phyloP scores from a whole-genome alignment of 1,140 invertebrate species.

The Drosophila miranda region DNA sequence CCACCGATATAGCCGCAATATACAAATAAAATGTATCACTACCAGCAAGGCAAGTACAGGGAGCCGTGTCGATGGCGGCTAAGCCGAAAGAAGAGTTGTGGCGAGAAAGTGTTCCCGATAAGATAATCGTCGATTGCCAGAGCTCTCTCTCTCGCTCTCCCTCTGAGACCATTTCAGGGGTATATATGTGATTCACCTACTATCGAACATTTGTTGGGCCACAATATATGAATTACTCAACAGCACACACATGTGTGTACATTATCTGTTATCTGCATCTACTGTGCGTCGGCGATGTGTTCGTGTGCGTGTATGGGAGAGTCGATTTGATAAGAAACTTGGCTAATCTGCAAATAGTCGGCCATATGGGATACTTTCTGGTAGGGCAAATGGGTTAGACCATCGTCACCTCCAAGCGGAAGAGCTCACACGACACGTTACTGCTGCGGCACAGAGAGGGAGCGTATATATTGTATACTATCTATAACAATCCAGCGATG shows the following conservation, averaged over 20 bases:
- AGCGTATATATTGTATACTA: constrained; percentile 5
- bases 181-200: constrained; percentile 29
- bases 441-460: constrained; percentile 3
- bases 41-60: constrained; percentile 45
- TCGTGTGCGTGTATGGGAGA: not conserved
- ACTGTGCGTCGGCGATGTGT: too few species aligned
- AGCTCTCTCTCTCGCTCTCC: not conserved
- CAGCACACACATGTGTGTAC: not conserved
- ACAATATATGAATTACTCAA: constrained; percentile 15
- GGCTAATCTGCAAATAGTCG: constrained; percentile 28
- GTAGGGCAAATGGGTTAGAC: constrained; percentile 2
- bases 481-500: constrained; percentile 34
- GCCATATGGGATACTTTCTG: constrained; percentile 24
- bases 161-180: constrained; percentile 10
- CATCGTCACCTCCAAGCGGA: constrained; percentile 21
- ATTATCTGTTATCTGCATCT: constrained; percentile 26
- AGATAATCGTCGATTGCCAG: constrained; percentile 21
- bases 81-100: constrained; percentile 5
- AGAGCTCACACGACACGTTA: constrained; percentile 4
- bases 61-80: not conserved
- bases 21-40: constrained; percentile 46
- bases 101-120: constrained; percentile 9
- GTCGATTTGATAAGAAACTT: constrained; percentile 16
- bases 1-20: constrained; percentile 1
- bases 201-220: constrained; percentile 19